Evolutionary conservation across 2,113 vertebrate genomes (phyloP).

Genomic region (Odocoileus hemionus): DNA sequence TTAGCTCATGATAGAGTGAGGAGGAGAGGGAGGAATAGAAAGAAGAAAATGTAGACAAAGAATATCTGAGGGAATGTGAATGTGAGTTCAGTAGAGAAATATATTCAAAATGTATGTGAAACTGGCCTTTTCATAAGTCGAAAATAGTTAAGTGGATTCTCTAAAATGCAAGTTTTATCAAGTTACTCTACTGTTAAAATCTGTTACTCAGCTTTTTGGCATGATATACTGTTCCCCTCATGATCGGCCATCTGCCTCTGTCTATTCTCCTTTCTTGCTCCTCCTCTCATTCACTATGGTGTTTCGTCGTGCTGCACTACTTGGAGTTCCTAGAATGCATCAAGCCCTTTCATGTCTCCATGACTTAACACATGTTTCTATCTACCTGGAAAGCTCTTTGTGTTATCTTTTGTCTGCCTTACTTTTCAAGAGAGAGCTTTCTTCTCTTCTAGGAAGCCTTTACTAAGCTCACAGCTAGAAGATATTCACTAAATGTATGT

Average conservation of each 20-base stretch:
- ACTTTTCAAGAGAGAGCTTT: neutral
- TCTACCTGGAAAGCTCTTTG: neutral
- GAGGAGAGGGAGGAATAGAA: neutral
- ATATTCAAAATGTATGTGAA: neutral
- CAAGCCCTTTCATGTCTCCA: neutral
- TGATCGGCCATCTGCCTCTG: neutral
- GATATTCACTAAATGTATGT: neutral
- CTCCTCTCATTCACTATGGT: neutral
- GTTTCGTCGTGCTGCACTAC: neutral
- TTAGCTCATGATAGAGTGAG: neutral
- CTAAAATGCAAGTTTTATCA: neutral
- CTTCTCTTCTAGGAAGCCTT: neutral
- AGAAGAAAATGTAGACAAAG: neutral
- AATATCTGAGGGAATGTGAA: neutral
- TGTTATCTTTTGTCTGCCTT: neutral
- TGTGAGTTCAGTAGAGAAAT: neutral
- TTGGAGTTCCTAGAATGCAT: neutral
- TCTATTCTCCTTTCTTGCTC: neutral
- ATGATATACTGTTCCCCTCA: neutral
- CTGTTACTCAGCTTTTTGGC: neutral
- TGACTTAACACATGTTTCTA: neutral
- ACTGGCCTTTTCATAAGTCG: neutral
- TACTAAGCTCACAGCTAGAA: neutral
- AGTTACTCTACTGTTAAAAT: too few species aligned
- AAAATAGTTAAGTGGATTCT: neutral